Percentiles rank a stretch among this genome's conserved stretches.
These are phyloP conservation scores for Ostrea denselamellosa DNA, from an alignment of 1,140 invertebrate genomes.

Conservation along the genomic window DNA sequence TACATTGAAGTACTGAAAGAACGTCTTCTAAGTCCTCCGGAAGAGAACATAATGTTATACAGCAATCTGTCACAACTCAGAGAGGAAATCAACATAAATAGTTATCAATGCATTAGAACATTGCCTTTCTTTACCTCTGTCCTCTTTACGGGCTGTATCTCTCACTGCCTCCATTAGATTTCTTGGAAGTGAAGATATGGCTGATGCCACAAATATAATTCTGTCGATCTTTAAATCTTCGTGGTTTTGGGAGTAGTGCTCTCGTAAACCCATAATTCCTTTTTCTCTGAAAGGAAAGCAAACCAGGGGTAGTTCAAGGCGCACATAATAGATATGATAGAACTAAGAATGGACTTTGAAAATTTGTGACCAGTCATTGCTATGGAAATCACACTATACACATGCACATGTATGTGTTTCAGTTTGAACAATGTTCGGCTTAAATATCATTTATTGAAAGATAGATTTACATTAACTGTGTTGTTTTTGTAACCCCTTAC, in stretches of 20 bases:
- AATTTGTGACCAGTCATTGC: no score
- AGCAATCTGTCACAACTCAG: no score
- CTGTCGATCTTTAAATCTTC: conserved; percentile 48
- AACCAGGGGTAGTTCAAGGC: neutral
- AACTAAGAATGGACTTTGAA: neutral
- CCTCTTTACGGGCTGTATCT: neutral
- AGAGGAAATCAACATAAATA: no score
- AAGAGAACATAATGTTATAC: no score
- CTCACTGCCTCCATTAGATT: conserved; percentile 21
- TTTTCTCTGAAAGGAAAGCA: neutral
- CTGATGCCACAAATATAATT: conserved; percentile 49
- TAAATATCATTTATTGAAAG: no score
- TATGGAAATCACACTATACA: no score
- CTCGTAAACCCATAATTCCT: conserved; percentile 20
- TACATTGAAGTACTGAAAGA: no score
- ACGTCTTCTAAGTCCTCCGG: no score
- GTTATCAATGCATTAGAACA: neutral
- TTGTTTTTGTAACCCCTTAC: no score
- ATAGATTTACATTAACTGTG: no score
- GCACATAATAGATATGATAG: no score
- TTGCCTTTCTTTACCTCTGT: neutral
- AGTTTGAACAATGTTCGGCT: no score
- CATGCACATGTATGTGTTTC: neutral
- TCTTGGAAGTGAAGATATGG: conserved; percentile 1
- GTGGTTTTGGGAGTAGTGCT: conserved; percentile 31